Percentiles rank a stretch among this genome's conserved stretches.
Evolutionary conservation across 2,888 invertebrate genomes (phyloP).

Genomic region (Trimorus sp.): DNA sequence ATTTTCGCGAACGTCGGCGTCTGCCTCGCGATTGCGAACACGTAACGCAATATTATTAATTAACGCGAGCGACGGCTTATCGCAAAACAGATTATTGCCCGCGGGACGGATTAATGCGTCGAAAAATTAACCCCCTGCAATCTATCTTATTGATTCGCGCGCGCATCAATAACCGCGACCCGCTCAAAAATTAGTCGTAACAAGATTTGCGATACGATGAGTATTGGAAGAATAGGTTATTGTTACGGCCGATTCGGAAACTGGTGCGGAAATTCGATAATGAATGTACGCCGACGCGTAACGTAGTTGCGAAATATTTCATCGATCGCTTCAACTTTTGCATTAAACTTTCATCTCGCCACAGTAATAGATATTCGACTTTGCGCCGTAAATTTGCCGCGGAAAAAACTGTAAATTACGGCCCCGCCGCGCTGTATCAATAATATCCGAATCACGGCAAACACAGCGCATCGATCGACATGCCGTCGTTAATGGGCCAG

Average conservation of each 20-base stretch:
- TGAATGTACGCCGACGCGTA: constrained; percentile 37
- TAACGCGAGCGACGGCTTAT: not conserved
- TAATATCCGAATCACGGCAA: no score
- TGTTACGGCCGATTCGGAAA: constrained; percentile 54
- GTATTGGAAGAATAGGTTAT: constrained; percentile 52
- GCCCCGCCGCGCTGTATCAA: not conserved
- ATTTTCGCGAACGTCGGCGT: no score
- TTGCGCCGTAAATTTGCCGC: constrained; percentile 14
- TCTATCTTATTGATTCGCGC: constrained; percentile 16
- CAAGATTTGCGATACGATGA: constrained; percentile 47
- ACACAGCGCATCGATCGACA: no score
- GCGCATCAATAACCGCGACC: constrained; percentile 19
- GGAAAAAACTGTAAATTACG: constrained; percentile 16
- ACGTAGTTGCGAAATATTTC: constrained; percentile 40
- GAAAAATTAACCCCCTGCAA: constrained; percentile 11
- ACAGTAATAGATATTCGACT: constrained; percentile 33
- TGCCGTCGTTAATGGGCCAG: no score
- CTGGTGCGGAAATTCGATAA: constrained; percentile 54
- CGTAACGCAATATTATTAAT: no score
- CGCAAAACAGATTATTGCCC: not conserved
- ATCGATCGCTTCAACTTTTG: constrained; percentile 50
- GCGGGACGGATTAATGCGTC: not conserved
- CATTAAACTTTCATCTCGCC: constrained; percentile 37
- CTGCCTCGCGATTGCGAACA: no score
- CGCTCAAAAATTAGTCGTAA: constrained; percentile 48